Conservation (phyloP, 2,797 vertebrate species). For the Pangasius macronema region DNA sequence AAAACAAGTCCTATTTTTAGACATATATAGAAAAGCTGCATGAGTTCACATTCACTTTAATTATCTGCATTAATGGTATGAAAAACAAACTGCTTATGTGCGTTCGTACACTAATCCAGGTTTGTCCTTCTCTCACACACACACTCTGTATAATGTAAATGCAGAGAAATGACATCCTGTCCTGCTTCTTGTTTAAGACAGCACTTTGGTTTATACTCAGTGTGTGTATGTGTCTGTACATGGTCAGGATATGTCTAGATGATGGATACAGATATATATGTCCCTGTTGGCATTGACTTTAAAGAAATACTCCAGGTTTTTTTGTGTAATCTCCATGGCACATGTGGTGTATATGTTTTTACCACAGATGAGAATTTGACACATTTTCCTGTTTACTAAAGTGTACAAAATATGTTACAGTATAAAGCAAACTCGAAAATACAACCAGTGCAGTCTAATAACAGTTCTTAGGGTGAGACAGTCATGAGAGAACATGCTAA, state of each 20-base stretch:
- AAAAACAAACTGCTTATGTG: conserved; percentile 4
- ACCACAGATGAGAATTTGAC: background rate
- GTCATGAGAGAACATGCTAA: background rate
- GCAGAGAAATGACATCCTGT: conserved; percentile 8
- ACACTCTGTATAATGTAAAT: conserved; percentile 6
- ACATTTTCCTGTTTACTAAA: background rate
- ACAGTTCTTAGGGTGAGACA: background rate
- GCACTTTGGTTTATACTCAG: background rate
- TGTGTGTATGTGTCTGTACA: conserved; percentile 25
- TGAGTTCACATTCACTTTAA: conserved; percentile 2
- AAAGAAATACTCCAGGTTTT: background rate
- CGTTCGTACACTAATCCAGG: background rate
- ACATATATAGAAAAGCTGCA: background rate
- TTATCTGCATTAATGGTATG: conserved; percentile 4
- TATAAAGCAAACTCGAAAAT: background rate
- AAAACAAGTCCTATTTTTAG: conserved; percentile 29
- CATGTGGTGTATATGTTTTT: background rate
- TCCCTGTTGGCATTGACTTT: background rate
- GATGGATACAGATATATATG: background rate
- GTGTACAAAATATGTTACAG: background rate
- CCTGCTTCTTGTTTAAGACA: conserved; percentile 18
- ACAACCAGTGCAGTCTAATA: background rate
- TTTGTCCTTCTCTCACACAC: background rate
- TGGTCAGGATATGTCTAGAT: conserved; percentile 37
- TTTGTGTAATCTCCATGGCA: background rate